Percentiles rank a stretch among this genome's conserved stretches.
Evolutionary conservation across 2,113 vertebrate species (phyloP).

Genomic region (Phodopus roborovskii): DNA sequence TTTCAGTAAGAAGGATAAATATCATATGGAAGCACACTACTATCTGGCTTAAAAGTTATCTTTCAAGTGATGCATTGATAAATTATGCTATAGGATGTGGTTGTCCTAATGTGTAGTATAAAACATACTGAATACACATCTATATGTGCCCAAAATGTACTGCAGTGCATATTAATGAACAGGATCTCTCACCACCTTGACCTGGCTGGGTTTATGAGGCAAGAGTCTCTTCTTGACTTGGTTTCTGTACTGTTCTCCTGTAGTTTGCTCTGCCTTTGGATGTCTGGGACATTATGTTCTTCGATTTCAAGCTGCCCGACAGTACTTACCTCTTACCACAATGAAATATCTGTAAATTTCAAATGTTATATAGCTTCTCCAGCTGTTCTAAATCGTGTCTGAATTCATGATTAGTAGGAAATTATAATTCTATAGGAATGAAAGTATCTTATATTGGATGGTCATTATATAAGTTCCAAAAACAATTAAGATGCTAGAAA

Average conservation of each 20-base stretch:
- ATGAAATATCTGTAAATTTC: slow-evolving; percentile 77
- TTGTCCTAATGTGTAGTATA: slow-evolving; percentile 81
- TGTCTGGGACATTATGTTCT: slow-evolving; percentile 69
- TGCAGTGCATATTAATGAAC: slow-evolving; percentile 81
- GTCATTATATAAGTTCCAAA: slow-evolving; percentile 72
- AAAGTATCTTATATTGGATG: slow-evolving; percentile 80
- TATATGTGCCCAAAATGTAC: slow-evolving; percentile 81
- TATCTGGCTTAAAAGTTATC: slow-evolving; percentile 44
- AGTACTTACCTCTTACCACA: not conserved
- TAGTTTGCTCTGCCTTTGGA: slow-evolving; percentile 69
- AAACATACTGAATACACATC: slow-evolving; percentile 82
- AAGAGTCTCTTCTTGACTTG: not conserved
- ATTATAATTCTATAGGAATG: slow-evolving; percentile 40
- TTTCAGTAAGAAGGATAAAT: not conserved
- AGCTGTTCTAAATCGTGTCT: slow-evolving; percentile 79
- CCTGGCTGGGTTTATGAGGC: slow-evolving; percentile 75
- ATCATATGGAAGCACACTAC: not conserved
- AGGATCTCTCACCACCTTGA: slow-evolving; percentile 72
- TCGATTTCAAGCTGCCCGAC: slow-evolving; percentile 67
- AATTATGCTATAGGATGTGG: slow-evolving; percentile 82
- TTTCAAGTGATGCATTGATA: slow-evolving; percentile 65
- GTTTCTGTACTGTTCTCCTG: not conserved
- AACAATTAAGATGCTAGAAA: slow-evolving; percentile 82
- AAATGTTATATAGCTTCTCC: slow-evolving; percentile 69
- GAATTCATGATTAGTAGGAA: slow-evolving; percentile 85